A percentile compares a stretch with the other conserved stretches of the same genome.
phyloP scores from a whole-genome alignment of 2,797 vertebrate genomes.

The Microctenopoma lineatum region DNA sequence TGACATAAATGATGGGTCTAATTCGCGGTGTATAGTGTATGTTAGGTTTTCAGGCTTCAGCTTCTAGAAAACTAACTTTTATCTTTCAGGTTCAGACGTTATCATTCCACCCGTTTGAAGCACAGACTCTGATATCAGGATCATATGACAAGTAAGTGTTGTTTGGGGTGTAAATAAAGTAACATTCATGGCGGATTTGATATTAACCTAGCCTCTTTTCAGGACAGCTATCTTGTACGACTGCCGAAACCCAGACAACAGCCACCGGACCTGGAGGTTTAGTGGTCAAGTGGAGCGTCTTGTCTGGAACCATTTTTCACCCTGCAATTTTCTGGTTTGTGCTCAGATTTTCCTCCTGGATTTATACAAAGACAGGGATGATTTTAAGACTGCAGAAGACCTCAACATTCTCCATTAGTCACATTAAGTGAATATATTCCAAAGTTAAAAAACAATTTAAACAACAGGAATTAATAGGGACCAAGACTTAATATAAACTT shows the following conservation, averaged over 20 bases:
- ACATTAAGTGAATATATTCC: no score
- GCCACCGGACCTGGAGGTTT: conserved; percentile 91
- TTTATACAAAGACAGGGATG: neutral
- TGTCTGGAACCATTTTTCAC: conserved; percentile 95
- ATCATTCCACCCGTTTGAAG: conserved; percentile 95
- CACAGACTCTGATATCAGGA: conserved; percentile 95
- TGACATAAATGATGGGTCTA: neutral
- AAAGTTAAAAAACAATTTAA: no score
- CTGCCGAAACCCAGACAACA: conserved; percentile 91
- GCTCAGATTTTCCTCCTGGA: neutral
- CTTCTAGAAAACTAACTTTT: neutral
- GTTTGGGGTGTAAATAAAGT: neutral
- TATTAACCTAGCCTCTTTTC: neutral
- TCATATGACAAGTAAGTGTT: conserved; percentile 93
- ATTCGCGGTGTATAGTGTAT: neutral
- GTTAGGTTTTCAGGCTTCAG: neutral
- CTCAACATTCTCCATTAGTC: neutral
- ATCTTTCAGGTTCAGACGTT: conserved; percentile 91
- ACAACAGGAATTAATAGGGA: no score
- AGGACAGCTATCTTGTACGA: conserved; percentile 93
- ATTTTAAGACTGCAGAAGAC: no score
- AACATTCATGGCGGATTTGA: neutral
- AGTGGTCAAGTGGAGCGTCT: conserved; percentile 96
- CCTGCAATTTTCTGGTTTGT: conserved; percentile 92
- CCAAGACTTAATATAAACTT: no score